phyloP scores from a whole-genome alignment of 1,140 invertebrate species.

The Aphaenogaster ashmeadi region DNA sequence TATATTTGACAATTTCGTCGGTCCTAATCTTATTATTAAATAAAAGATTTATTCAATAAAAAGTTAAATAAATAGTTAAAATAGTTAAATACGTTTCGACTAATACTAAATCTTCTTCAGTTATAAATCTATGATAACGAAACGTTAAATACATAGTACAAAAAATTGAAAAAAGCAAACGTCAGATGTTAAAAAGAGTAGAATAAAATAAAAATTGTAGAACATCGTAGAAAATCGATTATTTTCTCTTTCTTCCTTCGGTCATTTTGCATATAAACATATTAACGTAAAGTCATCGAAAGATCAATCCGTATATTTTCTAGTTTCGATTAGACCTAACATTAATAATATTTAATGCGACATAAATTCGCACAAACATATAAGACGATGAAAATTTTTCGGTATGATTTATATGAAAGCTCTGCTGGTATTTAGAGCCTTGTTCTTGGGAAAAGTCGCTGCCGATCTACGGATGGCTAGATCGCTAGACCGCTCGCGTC shows the following conservation, averaged over 20 bases:
- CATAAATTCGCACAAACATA: not conserved
- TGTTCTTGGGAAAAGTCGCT: not conserved
- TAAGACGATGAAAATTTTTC: not conserved
- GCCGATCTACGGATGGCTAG: not conserved
- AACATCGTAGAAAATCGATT: not conserved
- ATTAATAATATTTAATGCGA: not conserved
- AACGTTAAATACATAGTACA: no score
- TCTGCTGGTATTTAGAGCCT: not conserved
- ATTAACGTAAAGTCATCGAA: not conserved
- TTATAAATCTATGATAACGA: no score
- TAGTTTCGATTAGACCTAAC: not conserved
- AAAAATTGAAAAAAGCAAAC: no score
- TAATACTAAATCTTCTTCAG: no score
- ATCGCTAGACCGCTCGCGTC: not conserved
- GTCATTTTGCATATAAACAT: not conserved
- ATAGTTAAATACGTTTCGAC: no score
- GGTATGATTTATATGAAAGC: not conserved
- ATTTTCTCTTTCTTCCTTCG: not conserved
- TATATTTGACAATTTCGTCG: no score
- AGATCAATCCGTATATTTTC: not conserved
- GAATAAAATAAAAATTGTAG: no score
- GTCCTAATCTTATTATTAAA: no score
- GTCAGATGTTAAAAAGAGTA: no score
- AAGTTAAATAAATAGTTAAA: no score
- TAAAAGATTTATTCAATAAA: no score